Base-by-base conservation (phyloP, 2,888 invertebrate species). In the Callinectes sapidus region DNA sequence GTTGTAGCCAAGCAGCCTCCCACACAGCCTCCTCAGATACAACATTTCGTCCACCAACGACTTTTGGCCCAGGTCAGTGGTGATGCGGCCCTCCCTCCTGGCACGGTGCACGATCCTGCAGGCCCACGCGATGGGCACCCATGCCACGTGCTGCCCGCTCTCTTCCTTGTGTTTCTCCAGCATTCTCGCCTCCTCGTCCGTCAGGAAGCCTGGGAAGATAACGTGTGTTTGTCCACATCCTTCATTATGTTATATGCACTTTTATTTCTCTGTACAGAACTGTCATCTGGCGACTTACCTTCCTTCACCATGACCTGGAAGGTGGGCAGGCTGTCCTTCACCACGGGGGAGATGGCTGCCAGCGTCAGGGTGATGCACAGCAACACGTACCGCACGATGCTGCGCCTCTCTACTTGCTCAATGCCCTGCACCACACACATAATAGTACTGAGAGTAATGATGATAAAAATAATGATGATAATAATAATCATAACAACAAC, bases 351-450 rank as follows among this genome's bases (percentile, higher is more conserved):
- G 94, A 98, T 97, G 97, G 97, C 98, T 71, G 97, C 97, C 95
- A 98, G 97, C 94, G 98, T 98, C 97, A 98, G 97, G 0, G 98
- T 98, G 28, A 98, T 96, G 95, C 98, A 98, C 54, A 98, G 97
- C 95, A 98, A 98, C 13, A 96, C 97, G 95, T 98, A 98, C 91
- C 98, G 97, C 96, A 98, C 97, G 93, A 98, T 97, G 18, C 98
- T 98, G 77, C 98, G 97, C 91, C 98, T 96, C 97, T 98, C 97
- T 91, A 98, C 96, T 90, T 98, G 97, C 39, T 98, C 97, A 94
- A 98, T 96, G 95, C 98, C 98, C 95, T 98, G 98, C 97, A 96
- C 93, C 18, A 94, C 93, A 28, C 23, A n/a, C 39, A 39, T 39
- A 39, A 39, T 39, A 39, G 39, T 39, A 39, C 2, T 39, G 5